These are phyloP conservation scores for Gymnocheta viridis DNA, from an alignment of 2,888 invertebrate species.

Conservation along the genomic window DNA sequence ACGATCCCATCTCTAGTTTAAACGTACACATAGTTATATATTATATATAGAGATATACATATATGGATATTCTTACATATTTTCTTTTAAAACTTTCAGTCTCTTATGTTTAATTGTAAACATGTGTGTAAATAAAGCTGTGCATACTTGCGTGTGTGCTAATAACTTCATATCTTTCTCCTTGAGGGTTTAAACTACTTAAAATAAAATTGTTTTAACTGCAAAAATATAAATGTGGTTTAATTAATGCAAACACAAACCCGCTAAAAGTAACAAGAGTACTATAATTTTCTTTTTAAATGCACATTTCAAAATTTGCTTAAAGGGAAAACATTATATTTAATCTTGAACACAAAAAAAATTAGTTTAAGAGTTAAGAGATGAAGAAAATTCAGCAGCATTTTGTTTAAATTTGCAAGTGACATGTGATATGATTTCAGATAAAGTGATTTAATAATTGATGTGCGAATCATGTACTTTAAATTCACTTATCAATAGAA, in stretches of 20 bases:
- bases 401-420: too few species aligned
- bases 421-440: too few species aligned
- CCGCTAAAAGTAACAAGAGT: background rate
- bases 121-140: background rate
- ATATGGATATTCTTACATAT: background rate
- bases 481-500: too few species aligned
- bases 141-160: background rate
- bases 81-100: background rate
- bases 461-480: too few species aligned
- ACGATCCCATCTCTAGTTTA: too few species aligned
- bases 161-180: background rate
- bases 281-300: background rate
- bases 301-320: background rate
- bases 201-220: background rate
- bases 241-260: conserved; percentile 21
- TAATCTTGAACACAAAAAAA: background rate
- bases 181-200: background rate
- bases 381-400: too few species aligned
- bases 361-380: background rate
- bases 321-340: background rate
- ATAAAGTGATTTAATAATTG: too few species aligned
- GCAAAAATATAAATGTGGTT: conserved; percentile 1
- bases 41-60: background rate
- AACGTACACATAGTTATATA: too few species aligned
- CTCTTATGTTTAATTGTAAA: background rate